Evolutionary conservation across 2,113 vertebrate genomes (phyloP).

Genomic region (Dunckerocampus dactyliophorus): DNA sequence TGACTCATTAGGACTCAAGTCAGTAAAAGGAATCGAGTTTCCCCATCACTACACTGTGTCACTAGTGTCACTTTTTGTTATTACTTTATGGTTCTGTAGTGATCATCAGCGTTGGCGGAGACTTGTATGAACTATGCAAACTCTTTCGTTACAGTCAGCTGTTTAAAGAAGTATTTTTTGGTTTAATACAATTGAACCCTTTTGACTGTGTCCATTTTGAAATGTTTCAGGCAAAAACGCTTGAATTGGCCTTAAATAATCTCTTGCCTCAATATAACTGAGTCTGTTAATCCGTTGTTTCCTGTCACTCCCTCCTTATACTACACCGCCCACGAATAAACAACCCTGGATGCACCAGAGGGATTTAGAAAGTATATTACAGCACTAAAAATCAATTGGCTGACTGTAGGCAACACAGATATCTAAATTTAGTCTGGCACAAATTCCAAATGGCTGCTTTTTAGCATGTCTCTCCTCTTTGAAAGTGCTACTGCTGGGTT

Average conservation of each 20-base stretch:
- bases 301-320: conserved; percentile 5
- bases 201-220: conserved; percentile 27
- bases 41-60: no score
- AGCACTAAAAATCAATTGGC: conserved; percentile 20
- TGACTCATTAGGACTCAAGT: no score
- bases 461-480: conserved; percentile 30
- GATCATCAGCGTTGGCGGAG: conserved; percentile 13
- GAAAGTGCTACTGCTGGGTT: conserved; percentile 39
- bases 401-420: conserved; percentile 30
- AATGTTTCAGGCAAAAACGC: conserved; percentile 40
- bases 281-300: conserved; percentile 34
- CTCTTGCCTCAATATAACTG: conserved; percentile 27
- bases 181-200: conserved; percentile 34
- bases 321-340: conserved; percentile 28
- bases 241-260: conserved; percentile 44
- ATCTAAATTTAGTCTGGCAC: conserved; percentile 40
- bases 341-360: conserved; percentile 6
- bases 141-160: background rate
- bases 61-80: background rate
- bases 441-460: conserved; percentile 41
- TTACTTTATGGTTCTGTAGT: background rate
- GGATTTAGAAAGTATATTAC: conserved; percentile 31
- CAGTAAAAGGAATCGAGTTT: no score
- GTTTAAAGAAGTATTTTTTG: conserved; percentile 19
- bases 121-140: conserved; percentile 16